Base-by-base conservation (phyloP, 2,888 invertebrate genomes). In the Campoplex capitator region DNA sequence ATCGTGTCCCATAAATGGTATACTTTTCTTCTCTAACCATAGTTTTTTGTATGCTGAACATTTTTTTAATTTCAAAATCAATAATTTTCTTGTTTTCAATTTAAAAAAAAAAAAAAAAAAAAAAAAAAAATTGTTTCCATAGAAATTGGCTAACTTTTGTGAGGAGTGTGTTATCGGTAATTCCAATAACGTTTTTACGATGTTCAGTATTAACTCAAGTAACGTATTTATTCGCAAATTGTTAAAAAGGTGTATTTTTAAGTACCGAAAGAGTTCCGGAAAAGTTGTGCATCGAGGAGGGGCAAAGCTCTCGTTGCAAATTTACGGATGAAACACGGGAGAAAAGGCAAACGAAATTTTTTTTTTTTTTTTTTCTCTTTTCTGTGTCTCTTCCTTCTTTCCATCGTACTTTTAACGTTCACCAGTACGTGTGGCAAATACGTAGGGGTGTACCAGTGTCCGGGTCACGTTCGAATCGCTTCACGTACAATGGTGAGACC, bases 391-490 rank as follows among this genome's bases (percentile, higher is more conserved):
- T 28, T 32, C 23, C 84, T 85, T 78, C 9, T 54, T 70, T 28
- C 58, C 78, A 68, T 70, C 48, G 68, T 79, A 80, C 80, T 83
- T 82, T 67, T 32, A 28, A 16, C 65, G 28, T 70, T 68, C 56
- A 56, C 18, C 28, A 48, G 38, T 51, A 79, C 76, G 77, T 75
- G 84, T 84, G 75, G 82, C 82, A 82, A 87, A 84, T 76, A 79
- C 84, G 78, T 84, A 54, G 71, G 68, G 70, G 62, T 77, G 70
- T 80, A 65, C 67, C 83, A 23, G 75, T 71, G 84, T 83, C 87
- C 84, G 51, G 56, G 87, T 87, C 84, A 87, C 87, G 87, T 87
- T 83, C 87, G 82, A 82, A 84, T 87, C 80, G 83, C 82, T 87
- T 67, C 87, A 82, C 87, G 78, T 82, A 70, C 84, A 58, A 45